Evolutionary conservation across 1,140 invertebrate species (phyloP), one percentile per base, ranked within the genome.

Genomic region (Drosophila subobscura): DNA sequence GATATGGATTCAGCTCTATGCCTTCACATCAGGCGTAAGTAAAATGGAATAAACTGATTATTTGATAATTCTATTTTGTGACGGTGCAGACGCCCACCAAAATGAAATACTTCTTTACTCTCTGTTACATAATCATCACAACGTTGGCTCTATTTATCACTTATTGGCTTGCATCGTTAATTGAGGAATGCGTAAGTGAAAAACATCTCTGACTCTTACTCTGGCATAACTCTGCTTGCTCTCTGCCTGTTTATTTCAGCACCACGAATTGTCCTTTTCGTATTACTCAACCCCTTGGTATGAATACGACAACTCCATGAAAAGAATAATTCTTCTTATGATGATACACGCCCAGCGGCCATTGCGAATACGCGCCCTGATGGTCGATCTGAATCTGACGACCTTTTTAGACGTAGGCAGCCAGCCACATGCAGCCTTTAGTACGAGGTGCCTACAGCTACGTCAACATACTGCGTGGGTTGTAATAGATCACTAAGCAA

Each of bases 1-100:
- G 22, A 90, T 90, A n/a, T 90, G 86, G 23, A 89, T 90, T 72
- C 77, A 86, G 0, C 79, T 90, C 33, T 90, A 77, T 54, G 86
- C 80, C 1, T 7, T 90, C 2, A 54, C 53, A 0, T 33, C 73
- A 16, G 86, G 86, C 16, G 86, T 90, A 56, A 86, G 86, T 57
- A 51, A 5, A 1, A n/a, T 20, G 4, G 4, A 0, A 4, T 23
- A 8, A 22, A 3, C 10, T 5, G 16, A 8, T 10, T 25, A 33
- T n/a, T n/a, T 14, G 14, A 47, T 33, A 33, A 40, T 16, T 20
- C 22, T 20, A 33, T 14, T 59, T 20, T 37, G 2, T 47, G 6
- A 4, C 3, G 0, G 53, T 50, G 16, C 12, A 90, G 86, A 45
- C 50, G 2, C 80, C 75, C 23, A 79, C 56, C 55, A 79, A 86